These are phyloP conservation scores for Ferrisia virgata DNA, from an alignment of 2,888 invertebrate species.

Conservation along the genomic window DNA sequence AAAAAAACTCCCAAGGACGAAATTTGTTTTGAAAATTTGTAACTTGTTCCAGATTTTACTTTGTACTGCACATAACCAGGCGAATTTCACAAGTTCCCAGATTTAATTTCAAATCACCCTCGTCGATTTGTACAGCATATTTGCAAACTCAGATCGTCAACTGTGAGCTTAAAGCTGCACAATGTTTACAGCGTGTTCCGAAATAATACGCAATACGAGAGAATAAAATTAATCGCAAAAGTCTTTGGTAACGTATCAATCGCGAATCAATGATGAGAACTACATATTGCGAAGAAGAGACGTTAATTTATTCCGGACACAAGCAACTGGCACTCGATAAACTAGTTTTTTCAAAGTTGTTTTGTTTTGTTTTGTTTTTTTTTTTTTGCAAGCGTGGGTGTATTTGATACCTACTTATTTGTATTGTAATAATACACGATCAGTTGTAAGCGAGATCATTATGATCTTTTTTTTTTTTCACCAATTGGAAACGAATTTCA, in stretches of 20 bases:
- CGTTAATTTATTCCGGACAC: slow-evolving; percentile 14
- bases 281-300: neutral
- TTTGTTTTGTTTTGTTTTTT: neutral
- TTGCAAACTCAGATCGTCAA: neutral
- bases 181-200: neutral
- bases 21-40: neutral
- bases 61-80: neutral
- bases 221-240: neutral
- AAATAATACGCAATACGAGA: neutral
- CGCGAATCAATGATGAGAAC: neutral
- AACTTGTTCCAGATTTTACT: neutral
- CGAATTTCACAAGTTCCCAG: neutral
- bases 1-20: neutral
- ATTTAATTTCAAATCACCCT: neutral
- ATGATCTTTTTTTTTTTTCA: neutral
- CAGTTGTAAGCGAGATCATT: neutral
- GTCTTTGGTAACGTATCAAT: slow-evolving; percentile 3
- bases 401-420: too few relatives aligned
- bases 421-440: neutral
- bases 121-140: neutral
- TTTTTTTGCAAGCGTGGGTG: too few relatives aligned
- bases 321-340: neutral
- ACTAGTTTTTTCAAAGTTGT: neutral
- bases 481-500: neutral
- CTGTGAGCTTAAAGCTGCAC: neutral